phyloP scores from a whole-genome alignment of 35 echinoderm and acorn worm genomes.

The Anneissia japonica region DNA sequence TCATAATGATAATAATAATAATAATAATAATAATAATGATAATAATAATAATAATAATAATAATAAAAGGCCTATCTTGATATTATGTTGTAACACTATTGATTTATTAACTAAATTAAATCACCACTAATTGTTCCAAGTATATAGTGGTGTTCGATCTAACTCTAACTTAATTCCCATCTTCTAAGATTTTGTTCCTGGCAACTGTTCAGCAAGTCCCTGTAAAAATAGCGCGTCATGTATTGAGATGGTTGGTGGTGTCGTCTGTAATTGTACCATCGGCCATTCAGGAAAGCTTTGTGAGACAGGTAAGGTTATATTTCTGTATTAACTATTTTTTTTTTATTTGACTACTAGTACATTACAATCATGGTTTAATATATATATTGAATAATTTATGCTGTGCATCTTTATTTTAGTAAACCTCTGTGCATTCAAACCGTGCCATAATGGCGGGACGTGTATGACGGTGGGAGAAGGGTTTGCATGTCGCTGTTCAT shows the following conservation, averaged over 20 bases:
- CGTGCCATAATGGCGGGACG: constrained; percentile 25
- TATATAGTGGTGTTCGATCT: no score
- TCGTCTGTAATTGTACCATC: background rate
- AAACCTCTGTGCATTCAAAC: constrained; percentile 6
- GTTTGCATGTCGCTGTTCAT: constrained; percentile 49
- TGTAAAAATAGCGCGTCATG: background rate
- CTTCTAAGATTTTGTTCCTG: background rate
- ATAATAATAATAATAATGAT: no score
- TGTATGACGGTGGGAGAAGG: background rate
- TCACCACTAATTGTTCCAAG: no score
- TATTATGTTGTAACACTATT: no score
- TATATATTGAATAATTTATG: no score
- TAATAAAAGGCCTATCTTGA: no score
- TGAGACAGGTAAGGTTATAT: background rate
- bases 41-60: no score
- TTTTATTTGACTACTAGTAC: no score
- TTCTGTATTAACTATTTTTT: background rate
- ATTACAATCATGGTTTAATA: no score
- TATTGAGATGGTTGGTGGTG: background rate
- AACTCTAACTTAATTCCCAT: background rate
- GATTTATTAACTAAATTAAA: no score
- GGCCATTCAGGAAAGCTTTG: background rate
- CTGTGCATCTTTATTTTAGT: background rate
- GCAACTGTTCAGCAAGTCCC: background rate
- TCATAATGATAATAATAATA: no score